Evolutionary conservation across 2,797 vertebrate genomes (phyloP).

Genomic region (Lacerta agilis): DNA sequence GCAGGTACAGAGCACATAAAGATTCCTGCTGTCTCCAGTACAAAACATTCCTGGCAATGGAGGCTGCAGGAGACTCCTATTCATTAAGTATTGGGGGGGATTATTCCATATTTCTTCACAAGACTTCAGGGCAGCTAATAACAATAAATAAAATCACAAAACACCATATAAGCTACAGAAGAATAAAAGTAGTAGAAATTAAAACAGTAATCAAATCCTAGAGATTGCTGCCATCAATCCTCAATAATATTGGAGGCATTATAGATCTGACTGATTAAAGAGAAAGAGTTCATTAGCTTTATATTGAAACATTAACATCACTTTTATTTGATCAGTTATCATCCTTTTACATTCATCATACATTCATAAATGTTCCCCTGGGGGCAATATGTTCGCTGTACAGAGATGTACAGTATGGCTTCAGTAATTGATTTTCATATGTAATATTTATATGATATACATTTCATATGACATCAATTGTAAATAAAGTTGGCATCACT

Average conservation of each 20-base stretch:
- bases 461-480: no score
- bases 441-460: no score
- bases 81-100: no score
- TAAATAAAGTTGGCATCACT: background rate
- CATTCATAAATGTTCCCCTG: background rate
- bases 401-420: background rate
- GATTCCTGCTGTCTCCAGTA: background rate
- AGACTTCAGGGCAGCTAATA: background rate
- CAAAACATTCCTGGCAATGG: background rate
- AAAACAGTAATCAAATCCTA: background rate
- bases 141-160: background rate
- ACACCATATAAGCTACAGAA: background rate
- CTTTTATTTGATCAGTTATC: background rate
- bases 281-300: background rate
- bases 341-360: background rate
- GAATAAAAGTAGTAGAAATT: background rate
- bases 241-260: background rate
- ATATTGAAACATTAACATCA: background rate
- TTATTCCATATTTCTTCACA: background rate
- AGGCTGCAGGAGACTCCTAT: background rate
- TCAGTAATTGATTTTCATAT: no score
- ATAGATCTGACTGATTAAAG: background rate
- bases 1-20: background rate
- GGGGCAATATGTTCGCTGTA: background rate
- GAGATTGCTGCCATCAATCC: background rate